Percentiles rank a stretch among this genome's conserved stretches.
Evolutionary conservation across 2,113 vertebrate species (phyloP).

Genomic region (Pteronura brasiliensis): DNA sequence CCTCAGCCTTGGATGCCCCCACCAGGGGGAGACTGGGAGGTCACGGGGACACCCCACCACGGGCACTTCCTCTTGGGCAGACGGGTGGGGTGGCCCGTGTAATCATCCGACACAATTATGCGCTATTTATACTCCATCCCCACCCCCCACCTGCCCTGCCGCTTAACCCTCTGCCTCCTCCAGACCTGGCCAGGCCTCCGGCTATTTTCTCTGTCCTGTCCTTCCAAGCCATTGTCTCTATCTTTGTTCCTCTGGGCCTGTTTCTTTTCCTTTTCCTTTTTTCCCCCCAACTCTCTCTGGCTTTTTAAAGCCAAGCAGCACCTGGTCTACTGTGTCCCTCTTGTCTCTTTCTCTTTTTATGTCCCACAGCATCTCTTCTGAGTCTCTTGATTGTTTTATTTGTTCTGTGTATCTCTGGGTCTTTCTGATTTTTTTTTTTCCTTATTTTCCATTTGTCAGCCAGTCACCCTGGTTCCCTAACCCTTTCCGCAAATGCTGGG

Average conservation of each 20-base stretch:
- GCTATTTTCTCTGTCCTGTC: slow-evolving; percentile 24
- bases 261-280: neutral
- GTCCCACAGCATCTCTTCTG: neutral
- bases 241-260: neutral
- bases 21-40: slow-evolving; percentile 59
- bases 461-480: neutral
- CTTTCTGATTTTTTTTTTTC: neutral
- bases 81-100: slow-evolving; percentile 76
- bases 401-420: neutral
- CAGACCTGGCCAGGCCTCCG: neutral
- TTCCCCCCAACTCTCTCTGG: neutral
- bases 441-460: neutral
- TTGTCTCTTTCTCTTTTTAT: neutral
- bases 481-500: neutral
- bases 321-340: neutral
- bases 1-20: neutral
- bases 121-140: slow-evolving; percentile 71
- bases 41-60: slow-evolving; percentile 72
- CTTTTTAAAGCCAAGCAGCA: neutral
- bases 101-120: slow-evolving; percentile 77
- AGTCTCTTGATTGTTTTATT: neutral
- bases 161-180: slow-evolving; percentile 54
- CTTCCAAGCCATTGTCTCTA: neutral
- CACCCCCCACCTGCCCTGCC: slow-evolving; percentile 68
- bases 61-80: slow-evolving; percentile 75